Conservation (phyloP, 1,140 invertebrate genomes). For the Drosophila repletoides region DNA sequence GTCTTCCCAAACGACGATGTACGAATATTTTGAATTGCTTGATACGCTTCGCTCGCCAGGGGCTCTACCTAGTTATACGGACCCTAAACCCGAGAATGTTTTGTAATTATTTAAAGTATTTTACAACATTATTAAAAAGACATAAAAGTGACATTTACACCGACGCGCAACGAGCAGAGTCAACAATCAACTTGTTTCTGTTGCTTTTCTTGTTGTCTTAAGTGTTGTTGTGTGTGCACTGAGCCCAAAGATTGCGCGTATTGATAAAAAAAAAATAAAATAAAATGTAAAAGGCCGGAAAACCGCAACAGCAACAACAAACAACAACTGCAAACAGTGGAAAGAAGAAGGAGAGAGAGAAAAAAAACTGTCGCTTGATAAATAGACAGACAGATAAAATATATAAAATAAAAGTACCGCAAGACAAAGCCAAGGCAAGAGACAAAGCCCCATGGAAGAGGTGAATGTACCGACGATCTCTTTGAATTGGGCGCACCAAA, state of each 20-base stretch:
- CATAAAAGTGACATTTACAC: constrained; percentile 64
- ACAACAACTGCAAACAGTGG: constrained; percentile 11
- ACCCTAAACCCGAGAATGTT: not conserved
- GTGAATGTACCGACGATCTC: constrained; percentile 57
- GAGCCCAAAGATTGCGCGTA: constrained; percentile 37
- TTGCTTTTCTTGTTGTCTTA: constrained; percentile 26
- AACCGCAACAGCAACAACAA: constrained; percentile 53
- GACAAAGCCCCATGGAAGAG: constrained; percentile 39
- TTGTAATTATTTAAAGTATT: constrained; percentile 37
- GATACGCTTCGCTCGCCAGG: not conserved
- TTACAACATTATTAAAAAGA: constrained; percentile 76
- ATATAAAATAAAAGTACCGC: constrained; percentile 56
- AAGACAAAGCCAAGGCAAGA: constrained; percentile 42
- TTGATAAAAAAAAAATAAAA: no score
- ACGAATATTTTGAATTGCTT: no score
- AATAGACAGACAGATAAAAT: constrained; percentile 15
- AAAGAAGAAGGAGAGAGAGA: constrained; percentile 3
- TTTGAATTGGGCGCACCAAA: constrained; percentile 35
- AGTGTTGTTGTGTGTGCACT: constrained; percentile 26
- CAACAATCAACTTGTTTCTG: constrained; percentile 27
- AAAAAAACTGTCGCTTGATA: constrained; percentile 58
- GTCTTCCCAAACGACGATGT: no score
- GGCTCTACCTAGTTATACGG: no score
- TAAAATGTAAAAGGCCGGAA: constrained; percentile 56
- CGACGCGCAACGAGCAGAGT: constrained; percentile 27